Conservation (phyloP, 2,888 invertebrate species). For the Liodrosophila aerea region DNA sequence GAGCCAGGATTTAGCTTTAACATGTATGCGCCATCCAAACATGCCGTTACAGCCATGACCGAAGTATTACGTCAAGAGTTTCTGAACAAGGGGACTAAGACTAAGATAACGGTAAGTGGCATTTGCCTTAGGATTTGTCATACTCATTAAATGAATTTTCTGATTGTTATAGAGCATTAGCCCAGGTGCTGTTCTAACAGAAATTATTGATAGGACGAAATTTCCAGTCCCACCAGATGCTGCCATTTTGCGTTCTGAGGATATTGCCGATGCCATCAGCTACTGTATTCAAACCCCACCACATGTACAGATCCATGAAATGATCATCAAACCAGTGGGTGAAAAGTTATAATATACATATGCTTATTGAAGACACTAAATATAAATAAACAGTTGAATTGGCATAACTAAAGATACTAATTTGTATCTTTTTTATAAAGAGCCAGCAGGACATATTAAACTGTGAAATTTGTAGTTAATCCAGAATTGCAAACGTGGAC, state of each 20-base stretch:
- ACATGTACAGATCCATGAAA: slow-evolving; percentile 54
- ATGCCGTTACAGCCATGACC: slow-evolving; percentile 69
- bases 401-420: too few species aligned
- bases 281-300: slow-evolving; percentile 66
- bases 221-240: not conserved
- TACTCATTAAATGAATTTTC: not conserved
- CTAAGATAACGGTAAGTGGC: slow-evolving; percentile 50
- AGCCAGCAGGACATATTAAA: too few species aligned
- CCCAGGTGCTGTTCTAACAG: slow-evolving; percentile 12
- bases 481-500: too few species aligned
- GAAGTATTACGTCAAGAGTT: slow-evolving; percentile 74
- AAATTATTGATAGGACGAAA: slow-evolving; percentile 4
- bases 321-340: slow-evolving; percentile 16
- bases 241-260: slow-evolving; percentile 26
- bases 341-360: slow-evolving; percentile 1
- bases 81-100: slow-evolving; percentile 40
- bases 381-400: too few species aligned
- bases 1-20: slow-evolving; percentile 49
- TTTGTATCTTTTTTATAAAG: too few species aligned
- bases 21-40: slow-evolving; percentile 72
- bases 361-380: too few species aligned
- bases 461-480: too few species aligned
- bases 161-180: slow-evolving; percentile 13
- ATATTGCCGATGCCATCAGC: slow-evolving; percentile 61
- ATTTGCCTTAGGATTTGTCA: not conserved